phyloP scores from a whole-genome alignment of 2,797 vertebrate genomes.

The Lerista edwardsae region DNA sequence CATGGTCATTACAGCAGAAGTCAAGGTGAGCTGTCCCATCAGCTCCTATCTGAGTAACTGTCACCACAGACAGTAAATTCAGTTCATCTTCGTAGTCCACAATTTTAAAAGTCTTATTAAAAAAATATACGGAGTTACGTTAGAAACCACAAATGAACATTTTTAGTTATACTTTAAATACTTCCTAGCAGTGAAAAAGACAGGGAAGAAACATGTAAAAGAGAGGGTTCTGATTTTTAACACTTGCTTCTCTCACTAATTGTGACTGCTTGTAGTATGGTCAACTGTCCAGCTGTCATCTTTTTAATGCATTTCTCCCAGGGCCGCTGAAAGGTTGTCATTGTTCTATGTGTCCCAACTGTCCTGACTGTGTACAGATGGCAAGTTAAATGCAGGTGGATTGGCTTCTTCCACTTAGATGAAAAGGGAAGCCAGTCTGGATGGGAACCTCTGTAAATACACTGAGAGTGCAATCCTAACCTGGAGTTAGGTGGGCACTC shows the following conservation, averaged over 20 bases:
- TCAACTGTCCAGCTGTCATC: not conserved
- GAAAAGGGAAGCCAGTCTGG: not conserved
- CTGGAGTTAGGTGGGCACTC: too few species aligned
- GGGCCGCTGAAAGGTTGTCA: not conserved
- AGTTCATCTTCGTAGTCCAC: slow-evolving; percentile 95
- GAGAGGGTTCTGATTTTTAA: slow-evolving; percentile 1
- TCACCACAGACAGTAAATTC: slow-evolving; percentile 89
- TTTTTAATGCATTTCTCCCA: slow-evolving; percentile 8
- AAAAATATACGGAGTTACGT: slow-evolving; percentile 46
- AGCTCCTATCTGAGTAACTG: slow-evolving; percentile 83
- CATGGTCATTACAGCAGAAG: slow-evolving; percentile 90
- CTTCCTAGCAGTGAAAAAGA: not conserved
- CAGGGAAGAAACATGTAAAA: slow-evolving; percentile 4
- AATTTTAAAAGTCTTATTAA: slow-evolving; percentile 86
- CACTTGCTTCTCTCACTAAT: not conserved
- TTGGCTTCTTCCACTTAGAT: not conserved
- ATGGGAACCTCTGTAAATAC: too few species aligned
- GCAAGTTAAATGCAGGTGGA: not conserved
- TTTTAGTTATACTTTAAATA: slow-evolving; percentile 11
- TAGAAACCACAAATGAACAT: slow-evolving; percentile 31
- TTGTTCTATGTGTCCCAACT: too few species aligned
- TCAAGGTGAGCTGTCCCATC: slow-evolving; percentile 86
- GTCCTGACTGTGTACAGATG: not conserved
- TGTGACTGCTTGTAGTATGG: not conserved
- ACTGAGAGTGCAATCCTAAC: too few species aligned